phyloP scores from a whole-genome alignment of 2,113 vertebrate species.

The Dendropsophus ebraccatus region DNA sequence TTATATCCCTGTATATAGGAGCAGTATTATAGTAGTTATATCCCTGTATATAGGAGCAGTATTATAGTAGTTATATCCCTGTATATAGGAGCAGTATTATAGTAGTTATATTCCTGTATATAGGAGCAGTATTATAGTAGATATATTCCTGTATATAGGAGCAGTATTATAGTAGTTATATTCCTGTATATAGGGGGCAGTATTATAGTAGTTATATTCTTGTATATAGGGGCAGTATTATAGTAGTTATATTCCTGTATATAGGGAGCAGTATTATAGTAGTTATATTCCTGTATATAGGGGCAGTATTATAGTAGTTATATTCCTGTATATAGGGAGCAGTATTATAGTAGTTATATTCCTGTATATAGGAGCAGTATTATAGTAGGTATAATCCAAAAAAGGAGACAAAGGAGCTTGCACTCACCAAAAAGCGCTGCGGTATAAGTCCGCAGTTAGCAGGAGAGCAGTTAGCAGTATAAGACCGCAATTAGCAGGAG shows the following conservation, averaged over 20 bases:
- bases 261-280: background rate
- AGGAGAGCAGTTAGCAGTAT: no score
- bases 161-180: background rate
- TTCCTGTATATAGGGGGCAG: background rate
- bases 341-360: constrained; percentile 1
- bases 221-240: background rate
- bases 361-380: no score
- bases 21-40: background rate
- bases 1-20: background rate
- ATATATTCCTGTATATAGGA: background rate
- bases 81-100: background rate
- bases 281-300: background rate
- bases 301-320: background rate
- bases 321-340: background rate
- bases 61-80: background rate
- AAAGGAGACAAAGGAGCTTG: no score
- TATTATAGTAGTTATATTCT: background rate
- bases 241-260: background rate
- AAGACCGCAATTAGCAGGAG: no score
- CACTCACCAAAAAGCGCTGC: no score
- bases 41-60: background rate
- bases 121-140: background rate
- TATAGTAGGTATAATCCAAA: background rate
- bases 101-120: background rate
- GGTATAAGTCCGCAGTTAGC: no score